A percentile compares a stretch with the other conserved stretches of the same genome.
phyloP scores from a whole-genome alignment of 2,113 vertebrate genomes.

The Rhodinocichla rosea region DNA sequence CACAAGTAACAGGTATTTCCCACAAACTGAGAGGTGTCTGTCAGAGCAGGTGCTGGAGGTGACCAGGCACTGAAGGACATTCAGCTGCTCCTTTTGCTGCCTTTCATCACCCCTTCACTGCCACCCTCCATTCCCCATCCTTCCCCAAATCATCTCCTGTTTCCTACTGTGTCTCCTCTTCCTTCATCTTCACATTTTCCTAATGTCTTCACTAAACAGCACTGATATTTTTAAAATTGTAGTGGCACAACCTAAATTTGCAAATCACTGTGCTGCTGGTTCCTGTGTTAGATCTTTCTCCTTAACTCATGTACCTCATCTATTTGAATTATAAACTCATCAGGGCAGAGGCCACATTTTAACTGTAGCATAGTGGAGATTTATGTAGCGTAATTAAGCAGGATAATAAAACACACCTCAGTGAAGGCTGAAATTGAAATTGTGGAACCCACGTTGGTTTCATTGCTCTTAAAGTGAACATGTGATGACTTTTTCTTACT shows the following conservation, averaged over 20 bases:
- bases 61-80: not conserved
- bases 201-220: not conserved
- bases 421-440: not conserved
- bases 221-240: not conserved
- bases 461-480: not conserved
- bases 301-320: not conserved
- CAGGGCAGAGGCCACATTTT: not conserved
- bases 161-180: not conserved
- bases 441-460: not conserved
- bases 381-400: not conserved
- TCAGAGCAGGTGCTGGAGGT: not conserved
- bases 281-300: not conserved
- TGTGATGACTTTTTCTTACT: not conserved
- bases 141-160: not conserved
- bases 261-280: not conserved
- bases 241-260: not conserved
- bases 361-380: not conserved
- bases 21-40: not conserved
- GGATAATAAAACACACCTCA: not conserved
- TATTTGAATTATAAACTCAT: not conserved
- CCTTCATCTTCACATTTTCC: not conserved
- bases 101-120: not conserved
- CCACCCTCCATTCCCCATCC: not conserved
- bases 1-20: not conserved
- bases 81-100: not conserved